Evolutionary conservation across 2,797 vertebrate genomes (phyloP).

Genomic region (Phalanger gymnotis): DNA sequence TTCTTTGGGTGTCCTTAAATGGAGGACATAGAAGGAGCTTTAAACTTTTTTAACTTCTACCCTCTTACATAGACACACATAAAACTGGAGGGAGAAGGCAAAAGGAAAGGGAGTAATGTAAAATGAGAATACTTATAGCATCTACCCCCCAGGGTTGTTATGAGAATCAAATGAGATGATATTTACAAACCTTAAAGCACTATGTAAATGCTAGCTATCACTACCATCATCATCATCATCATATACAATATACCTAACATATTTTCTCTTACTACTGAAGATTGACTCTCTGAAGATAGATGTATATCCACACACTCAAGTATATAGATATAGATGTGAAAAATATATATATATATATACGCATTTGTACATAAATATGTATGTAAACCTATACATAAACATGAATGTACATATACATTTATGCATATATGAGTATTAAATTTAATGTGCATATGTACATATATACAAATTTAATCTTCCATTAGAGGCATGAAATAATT

Average conservation of each 20-base stretch:
- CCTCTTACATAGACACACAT: not conserved
- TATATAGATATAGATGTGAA: not conserved
- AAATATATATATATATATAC: no score
- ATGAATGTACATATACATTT: not conserved
- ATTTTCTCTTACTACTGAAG: not conserved
- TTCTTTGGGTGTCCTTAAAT: not conserved
- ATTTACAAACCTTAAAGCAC: not conserved
- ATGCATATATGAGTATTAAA: no score
- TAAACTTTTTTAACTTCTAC: not conserved
- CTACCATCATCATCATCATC: not conserved
- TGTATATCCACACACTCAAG: not conserved
- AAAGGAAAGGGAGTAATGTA: not conserved
- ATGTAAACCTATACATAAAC: not conserved
- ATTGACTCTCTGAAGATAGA: not conserved
- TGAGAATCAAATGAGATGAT: not conserved
- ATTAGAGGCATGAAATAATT: slow-evolving; percentile 33
- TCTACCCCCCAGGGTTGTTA: not conserved
- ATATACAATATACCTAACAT: not conserved
- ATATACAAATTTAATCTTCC: not conserved
- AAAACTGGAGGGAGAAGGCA: not conserved
- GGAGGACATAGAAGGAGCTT: not conserved
- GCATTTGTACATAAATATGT: not conserved
- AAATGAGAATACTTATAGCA: not conserved
- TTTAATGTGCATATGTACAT: not conserved
- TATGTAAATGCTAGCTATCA: not conserved